These are phyloP conservation scores for Phallusia fumigata DNA, from an alignment of 23 tunicate species.

Conservation along the genomic window DNA sequence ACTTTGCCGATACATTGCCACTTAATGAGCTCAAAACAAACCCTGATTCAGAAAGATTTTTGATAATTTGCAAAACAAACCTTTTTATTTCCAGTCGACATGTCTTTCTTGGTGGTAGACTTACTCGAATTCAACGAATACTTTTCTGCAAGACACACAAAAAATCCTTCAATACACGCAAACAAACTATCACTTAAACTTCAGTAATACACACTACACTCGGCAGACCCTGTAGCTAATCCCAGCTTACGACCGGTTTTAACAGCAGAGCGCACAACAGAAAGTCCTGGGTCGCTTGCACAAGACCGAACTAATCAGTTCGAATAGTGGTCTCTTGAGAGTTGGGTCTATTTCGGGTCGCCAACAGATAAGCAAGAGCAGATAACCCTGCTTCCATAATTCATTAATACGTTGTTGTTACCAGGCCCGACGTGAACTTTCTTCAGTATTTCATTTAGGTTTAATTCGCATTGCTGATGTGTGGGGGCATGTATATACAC, in stretches of 20 bases:
- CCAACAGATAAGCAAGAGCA: neutral
- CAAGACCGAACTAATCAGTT: neutral
- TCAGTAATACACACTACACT: too few species aligned
- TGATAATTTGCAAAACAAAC: conserved; percentile 22
- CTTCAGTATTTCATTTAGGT: too few species aligned
- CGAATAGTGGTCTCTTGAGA: neutral
- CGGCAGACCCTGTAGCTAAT: neutral
- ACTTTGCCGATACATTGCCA: too few species aligned
- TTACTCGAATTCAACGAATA: conserved; percentile 23
- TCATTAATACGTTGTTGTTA: neutral
- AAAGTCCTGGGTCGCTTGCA: neutral
- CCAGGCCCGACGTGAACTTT: too few species aligned
- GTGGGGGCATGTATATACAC: too few species aligned
- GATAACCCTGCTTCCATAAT: conserved; percentile 13
- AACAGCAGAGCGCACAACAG: neutral
- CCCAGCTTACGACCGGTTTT: neutral
- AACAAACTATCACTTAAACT: neutral
- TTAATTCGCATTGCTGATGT: too few species aligned
- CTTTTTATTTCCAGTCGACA: conserved; percentile 36
- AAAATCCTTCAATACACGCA: neutral
- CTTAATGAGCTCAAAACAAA: too few species aligned
- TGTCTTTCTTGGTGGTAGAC: conserved; percentile 11
- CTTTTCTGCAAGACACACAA: conserved; percentile 20
- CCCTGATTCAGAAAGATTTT: too few species aligned
- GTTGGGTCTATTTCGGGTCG: conserved; percentile 3